These are phyloP conservation scores for Lasioglossum oenotherae DNA, from an alignment of 2,888 invertebrate genomes.

Conservation along the genomic window DNA sequence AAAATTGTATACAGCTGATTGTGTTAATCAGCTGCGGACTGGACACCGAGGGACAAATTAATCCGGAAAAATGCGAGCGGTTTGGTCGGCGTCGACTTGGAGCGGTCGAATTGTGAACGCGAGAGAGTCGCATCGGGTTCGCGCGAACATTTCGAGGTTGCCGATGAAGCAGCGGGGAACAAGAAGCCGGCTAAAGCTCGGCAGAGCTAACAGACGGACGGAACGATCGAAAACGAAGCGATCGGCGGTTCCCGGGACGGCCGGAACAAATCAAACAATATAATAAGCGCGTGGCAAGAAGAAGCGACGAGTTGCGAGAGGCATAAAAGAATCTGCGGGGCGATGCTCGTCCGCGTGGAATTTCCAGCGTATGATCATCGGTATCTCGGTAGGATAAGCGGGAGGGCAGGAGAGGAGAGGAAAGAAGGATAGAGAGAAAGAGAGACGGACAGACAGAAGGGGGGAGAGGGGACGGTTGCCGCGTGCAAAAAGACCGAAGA, in stretches of 20 bases:
- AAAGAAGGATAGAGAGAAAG: not conserved
- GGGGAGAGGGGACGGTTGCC: constrained; percentile 56
- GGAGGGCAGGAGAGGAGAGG: not conserved
- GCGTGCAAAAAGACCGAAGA: constrained; percentile 51
- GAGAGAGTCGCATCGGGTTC: not conserved
- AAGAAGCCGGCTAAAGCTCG: constrained; percentile 24
- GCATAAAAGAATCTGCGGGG: constrained; percentile 50
- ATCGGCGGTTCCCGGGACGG: constrained; percentile 51
- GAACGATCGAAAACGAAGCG: constrained; percentile 48
- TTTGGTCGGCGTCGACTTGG: not conserved
- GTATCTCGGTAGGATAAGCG: constrained; percentile 60
- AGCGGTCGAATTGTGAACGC: not conserved
- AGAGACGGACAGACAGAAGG: constrained; percentile 22
- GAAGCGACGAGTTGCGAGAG: constrained; percentile 56
- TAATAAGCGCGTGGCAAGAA: constrained; percentile 65
- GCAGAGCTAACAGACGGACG: not conserved
- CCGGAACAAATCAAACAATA: constrained; percentile 63
- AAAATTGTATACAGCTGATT: not conserved
- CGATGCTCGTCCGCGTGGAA: constrained; percentile 57
- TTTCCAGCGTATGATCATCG: constrained; percentile 63
- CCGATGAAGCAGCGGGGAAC: constrained; percentile 14
- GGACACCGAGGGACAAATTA: not conserved
- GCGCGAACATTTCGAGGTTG: not conserved
- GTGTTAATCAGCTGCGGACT: not conserved
- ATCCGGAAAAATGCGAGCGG: not conserved